Conservation (phyloP, 2,797 vertebrate species). For the Luscinia megarhynchos region DNA sequence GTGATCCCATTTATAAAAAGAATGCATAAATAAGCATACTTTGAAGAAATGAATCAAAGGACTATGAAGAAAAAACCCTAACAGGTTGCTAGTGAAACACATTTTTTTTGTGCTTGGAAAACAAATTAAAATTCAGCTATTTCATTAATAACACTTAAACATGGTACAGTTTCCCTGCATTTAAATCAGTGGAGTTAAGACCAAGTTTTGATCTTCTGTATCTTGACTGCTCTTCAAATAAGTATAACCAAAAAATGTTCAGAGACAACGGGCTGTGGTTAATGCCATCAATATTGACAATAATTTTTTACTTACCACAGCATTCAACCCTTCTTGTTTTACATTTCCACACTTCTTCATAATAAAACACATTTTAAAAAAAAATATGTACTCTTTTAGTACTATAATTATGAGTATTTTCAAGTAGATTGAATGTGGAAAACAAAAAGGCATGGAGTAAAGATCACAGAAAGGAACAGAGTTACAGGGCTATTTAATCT, state of each 20-base stretch:
- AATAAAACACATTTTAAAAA: neutral
- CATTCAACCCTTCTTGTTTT: neutral
- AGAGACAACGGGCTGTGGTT: neutral
- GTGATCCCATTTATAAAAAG: constrained; percentile 21
- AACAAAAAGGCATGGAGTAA: neutral
- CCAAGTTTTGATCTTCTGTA: neutral
- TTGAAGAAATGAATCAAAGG: constrained; percentile 1
- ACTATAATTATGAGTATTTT: neutral
- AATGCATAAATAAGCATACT: constrained; percentile 19
- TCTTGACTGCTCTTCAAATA: neutral
- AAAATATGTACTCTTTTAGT: neutral
- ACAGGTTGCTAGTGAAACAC: neutral
- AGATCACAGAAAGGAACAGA: neutral
- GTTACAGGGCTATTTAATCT: neutral
- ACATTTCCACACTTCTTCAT: neutral
- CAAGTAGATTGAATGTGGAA: neutral
- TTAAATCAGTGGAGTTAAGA: neutral
- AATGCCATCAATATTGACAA: neutral
- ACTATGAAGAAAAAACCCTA: neutral
- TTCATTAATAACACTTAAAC: neutral
- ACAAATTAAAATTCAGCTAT: neutral
- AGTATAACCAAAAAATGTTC: neutral
- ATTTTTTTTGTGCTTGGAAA: neutral
- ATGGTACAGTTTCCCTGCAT: neutral
- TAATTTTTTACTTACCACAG: neutral